Conservation (phyloP, 2,797 vertebrate genomes). For the Loris lydekkerianus region DNA sequence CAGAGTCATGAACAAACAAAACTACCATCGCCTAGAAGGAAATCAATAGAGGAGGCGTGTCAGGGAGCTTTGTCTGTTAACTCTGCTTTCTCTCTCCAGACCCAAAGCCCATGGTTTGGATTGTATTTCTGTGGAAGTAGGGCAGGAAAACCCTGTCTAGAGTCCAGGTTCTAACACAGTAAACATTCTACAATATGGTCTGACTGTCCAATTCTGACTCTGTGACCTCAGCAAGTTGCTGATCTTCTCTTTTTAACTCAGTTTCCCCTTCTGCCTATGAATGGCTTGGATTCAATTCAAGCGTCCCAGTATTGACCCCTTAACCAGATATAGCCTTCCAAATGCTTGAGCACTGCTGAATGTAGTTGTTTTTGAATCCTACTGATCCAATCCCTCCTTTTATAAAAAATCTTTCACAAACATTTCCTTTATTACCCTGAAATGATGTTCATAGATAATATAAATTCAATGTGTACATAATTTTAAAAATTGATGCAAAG, state of each 20-base stretch:
- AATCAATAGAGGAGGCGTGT: neutral
- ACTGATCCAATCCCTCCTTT: slow-evolving; percentile 7
- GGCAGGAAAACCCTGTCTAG: neutral
- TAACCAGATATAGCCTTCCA: neutral
- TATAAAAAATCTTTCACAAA: slow-evolving; percentile 33
- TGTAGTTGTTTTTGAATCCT: neutral
- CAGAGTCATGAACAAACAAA: slow-evolving; percentile 29
- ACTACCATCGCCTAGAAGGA: neutral
- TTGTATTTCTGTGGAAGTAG: neutral
- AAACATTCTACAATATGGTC: neutral
- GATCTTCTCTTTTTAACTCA: neutral
- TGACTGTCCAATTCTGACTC: neutral
- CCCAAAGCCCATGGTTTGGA: neutral
- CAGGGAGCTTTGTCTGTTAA: neutral
- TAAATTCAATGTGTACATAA: neutral
- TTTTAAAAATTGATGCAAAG: neutral
- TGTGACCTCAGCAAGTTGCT: neutral
- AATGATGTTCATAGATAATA: slow-evolving; percentile 59
- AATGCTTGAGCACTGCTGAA: neutral
- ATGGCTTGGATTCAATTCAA: neutral
- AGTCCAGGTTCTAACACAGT: neutral
- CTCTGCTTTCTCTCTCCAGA: neutral
- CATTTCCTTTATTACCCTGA: slow-evolving; percentile 21
- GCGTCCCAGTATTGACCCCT: no score
- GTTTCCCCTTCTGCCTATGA: neutral